A percentile compares a stretch with the other conserved stretches of the same genome.
Conservation (phyloP, 92 coral and sea anemone species). For the Pocillopora grandis region DNA sequence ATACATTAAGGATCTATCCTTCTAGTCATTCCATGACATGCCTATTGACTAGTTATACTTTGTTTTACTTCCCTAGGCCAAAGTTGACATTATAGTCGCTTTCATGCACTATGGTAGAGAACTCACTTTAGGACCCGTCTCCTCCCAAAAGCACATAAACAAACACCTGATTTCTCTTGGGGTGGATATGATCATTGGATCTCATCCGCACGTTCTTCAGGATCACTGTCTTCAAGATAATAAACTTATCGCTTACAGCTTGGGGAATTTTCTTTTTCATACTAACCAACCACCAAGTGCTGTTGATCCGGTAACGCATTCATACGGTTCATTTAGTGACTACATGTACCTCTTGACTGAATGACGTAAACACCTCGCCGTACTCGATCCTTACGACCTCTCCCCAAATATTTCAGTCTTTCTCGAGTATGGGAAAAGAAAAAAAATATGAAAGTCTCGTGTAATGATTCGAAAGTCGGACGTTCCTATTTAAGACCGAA, state of each 20-base stretch:
- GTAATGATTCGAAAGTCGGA: too few species aligned
- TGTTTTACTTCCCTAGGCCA: not conserved
- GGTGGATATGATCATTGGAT: slow-evolving; percentile 57
- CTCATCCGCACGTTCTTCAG: slow-evolving; percentile 67
- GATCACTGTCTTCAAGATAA: slow-evolving; percentile 44
- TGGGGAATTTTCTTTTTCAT: slow-evolving; percentile 38
- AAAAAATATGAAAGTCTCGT: too few species aligned
- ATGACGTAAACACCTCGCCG: too few species aligned
- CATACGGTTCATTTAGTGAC: not conserved
- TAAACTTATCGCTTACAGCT: slow-evolving; percentile 58
- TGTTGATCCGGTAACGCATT: not conserved
- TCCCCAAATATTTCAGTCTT: too few species aligned
- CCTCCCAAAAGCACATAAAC: slow-evolving; percentile 37
- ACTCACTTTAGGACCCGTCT: slow-evolving; percentile 4
- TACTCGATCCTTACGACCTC: too few species aligned
- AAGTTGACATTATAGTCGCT: slow-evolving; percentile 60
- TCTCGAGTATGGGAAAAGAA: too few species aligned
- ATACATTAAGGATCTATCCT: too few species aligned
- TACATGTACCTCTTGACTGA: too few species aligned
- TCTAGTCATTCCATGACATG: not conserved
- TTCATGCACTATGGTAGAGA: slow-evolving; percentile 71
- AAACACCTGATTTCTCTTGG: slow-evolving; percentile 57
- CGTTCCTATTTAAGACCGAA: too few species aligned
- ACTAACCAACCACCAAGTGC: not conserved
- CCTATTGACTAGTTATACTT: not conserved